A percentile compares a stretch with the other conserved stretches of the same genome.
Evolutionary conservation across 2,888 invertebrate genomes (phyloP).

Genomic region (Mactromeris polynyma): DNA sequence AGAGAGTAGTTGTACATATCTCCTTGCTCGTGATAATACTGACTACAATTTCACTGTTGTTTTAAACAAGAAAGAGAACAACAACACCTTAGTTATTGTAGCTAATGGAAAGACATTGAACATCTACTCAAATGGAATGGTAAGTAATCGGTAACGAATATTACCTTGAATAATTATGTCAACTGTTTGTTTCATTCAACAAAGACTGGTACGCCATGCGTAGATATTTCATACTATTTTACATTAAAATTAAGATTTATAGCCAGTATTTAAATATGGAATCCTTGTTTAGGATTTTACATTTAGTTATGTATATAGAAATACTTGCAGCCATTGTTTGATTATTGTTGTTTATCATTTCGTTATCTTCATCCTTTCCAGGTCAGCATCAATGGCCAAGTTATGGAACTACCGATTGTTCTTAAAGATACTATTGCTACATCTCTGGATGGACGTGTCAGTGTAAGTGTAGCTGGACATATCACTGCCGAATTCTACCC

Average conservation of each 20-base stretch:
- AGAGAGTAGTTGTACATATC: constrained; percentile 92
- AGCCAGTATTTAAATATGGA: no score
- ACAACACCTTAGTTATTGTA: constrained; percentile 73
- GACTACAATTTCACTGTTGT: constrained; percentile 93
- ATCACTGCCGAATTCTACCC: constrained; percentile 87
- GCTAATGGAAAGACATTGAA: constrained; percentile 72
- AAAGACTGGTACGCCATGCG: background rate
- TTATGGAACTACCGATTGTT: constrained; percentile 90
- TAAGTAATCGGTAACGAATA: constrained; percentile 32
- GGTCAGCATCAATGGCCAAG: constrained; percentile 54
- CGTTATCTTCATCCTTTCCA: background rate
- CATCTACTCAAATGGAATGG: constrained; percentile 74
- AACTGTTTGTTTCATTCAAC: background rate
- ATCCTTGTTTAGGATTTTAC: no score
- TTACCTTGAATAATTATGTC: background rate
- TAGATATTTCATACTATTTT: background rate
- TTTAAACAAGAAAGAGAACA: constrained; percentile 89
- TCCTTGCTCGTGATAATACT: constrained; percentile 94
- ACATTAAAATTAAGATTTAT: background rate
- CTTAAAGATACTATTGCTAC: constrained; percentile 84
- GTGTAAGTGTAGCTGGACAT: constrained; percentile 88
- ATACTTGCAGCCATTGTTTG: no score
- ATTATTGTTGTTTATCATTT: background rate
- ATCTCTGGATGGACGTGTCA: constrained; percentile 84
- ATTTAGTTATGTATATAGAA: background rate